phyloP scores from a whole-genome alignment of 1,140 invertebrate species.

The Probaryconus sp. region DNA sequence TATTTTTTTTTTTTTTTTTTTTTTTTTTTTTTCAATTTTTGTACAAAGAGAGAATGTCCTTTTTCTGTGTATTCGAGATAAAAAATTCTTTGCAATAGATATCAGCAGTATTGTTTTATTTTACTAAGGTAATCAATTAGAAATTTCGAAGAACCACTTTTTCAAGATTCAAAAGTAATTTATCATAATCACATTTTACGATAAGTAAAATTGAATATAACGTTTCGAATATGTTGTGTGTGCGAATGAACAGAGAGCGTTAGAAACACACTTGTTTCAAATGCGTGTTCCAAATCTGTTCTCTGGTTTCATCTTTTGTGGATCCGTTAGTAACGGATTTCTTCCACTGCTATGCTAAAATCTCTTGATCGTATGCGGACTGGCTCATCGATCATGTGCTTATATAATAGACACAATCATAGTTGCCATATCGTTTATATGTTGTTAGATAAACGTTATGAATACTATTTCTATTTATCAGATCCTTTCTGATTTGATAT shows the following conservation, averaged over 20 bases:
- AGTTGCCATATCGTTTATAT: not conserved
- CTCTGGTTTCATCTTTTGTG: slow-evolving; percentile 56
- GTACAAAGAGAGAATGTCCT: too few relatives aligned
- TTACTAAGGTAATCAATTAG: too few relatives aligned
- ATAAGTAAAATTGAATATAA: slow-evolving; percentile 13
- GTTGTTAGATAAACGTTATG: slow-evolving; percentile 22
- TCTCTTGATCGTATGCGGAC: slow-evolving; percentile 55
- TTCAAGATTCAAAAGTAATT: too few relatives aligned
- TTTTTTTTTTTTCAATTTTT: too few relatives aligned
- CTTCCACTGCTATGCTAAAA: slow-evolving; percentile 22
- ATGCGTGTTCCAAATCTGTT: slow-evolving; percentile 10
- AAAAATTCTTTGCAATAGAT: too few relatives aligned
- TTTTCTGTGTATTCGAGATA: too few relatives aligned
- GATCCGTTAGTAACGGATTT: slow-evolving; percentile 45
- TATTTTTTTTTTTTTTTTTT: too few relatives aligned
- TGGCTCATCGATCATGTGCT: slow-evolving; percentile 50
- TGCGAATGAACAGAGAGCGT: slow-evolving; percentile 20
- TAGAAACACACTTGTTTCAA: not conserved
- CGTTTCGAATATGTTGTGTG: not conserved
- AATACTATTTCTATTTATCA: slow-evolving; percentile 27
- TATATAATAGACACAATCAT: slow-evolving; percentile 29
- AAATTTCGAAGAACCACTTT: too few relatives aligned
- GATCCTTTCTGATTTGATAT: not conserved
- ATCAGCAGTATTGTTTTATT: too few relatives aligned
- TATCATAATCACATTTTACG: too few relatives aligned